Base-by-base conservation (phyloP, 2,888 invertebrate genomes). In the Crioceris asparagi region DNA sequence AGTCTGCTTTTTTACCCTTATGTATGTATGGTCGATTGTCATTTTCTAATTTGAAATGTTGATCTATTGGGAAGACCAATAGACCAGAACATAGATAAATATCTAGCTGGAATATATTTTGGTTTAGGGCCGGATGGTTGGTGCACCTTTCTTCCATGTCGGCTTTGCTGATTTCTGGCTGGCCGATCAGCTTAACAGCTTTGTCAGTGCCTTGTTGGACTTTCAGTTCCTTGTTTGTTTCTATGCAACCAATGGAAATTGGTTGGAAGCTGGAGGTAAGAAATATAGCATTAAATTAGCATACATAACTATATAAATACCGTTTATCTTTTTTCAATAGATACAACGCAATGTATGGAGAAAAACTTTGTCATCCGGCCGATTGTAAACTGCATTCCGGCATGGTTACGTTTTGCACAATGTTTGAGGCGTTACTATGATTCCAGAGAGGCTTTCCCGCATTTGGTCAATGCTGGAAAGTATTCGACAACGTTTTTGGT, bases 101-200 rank as follows among this genome's bases (percentile, higher is more conserved):
- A n/a, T n/a, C n/a, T n/a, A n/a, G n/a, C n/a, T n/a, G n/a, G n/a
- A n/a, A n/a, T n/a, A n/a, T 35, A 18, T 31, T 19, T 27, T 32
- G 17, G 42, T 41, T 32, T 64, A 66, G 74, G 72, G 65, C 39
- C 67, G 79, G 16, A 74, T 83, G 50, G 56, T 81, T 37, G 70
- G 75, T 36, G 82, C 85, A 1, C 85, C 85, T 14, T 82, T 83
- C 53, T 80, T 79, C 53, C 76, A 77, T 57, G 85, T 86, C 2
- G 77, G 77, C 32, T 86, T 86, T 60, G 84, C 85, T 42, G 85
- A 86, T 64, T 86, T 86, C 67, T 86, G 85, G 85, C 74, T 86
- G 52, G 85, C 83, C 10, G 86, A 86, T 68, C 86, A 86, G 60
- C 61, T 86, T 27, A 87, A 84, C 58, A 84, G 84, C 55, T 68